A percentile compares a stretch with the other conserved stretches of the same genome.
Evolutionary conservation across 1,140 invertebrate species (phyloP).

Genomic region (Cotesia typhae): DNA sequence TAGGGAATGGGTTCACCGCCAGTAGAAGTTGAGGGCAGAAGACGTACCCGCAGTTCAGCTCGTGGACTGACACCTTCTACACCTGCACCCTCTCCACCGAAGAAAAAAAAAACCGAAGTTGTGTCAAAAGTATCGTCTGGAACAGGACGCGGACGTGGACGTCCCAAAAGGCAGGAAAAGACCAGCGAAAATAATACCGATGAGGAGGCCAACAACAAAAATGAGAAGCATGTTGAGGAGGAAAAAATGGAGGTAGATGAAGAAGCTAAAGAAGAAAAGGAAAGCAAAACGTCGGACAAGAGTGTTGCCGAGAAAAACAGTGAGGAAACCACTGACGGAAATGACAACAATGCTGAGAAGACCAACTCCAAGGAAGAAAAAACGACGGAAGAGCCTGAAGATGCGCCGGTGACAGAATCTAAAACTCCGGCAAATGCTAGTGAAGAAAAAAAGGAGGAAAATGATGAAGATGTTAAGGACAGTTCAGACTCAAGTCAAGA

Average conservation of each 20-base stretch:
- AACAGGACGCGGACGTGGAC: slow-evolving; percentile 58
- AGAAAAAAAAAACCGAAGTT: slow-evolving; percentile 63
- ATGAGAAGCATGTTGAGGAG: slow-evolving; percentile 56
- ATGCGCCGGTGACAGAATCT: slow-evolving; percentile 47
- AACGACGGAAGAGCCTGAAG: slow-evolving; percentile 53
- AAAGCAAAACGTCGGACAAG: slow-evolving; percentile 42
- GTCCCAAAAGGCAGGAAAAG: slow-evolving; percentile 61
- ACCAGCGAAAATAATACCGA: slow-evolving; percentile 58
- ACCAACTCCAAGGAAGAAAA: slow-evolving; percentile 57
- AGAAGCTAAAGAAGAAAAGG: slow-evolving; percentile 51
- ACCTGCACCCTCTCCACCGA: slow-evolving; percentile 61
- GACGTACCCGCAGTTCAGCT: slow-evolving; percentile 65
- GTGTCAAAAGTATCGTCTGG: slow-evolving; percentile 43
- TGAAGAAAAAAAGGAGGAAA: slow-evolving; percentile 53
- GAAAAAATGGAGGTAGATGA: slow-evolving; percentile 62
- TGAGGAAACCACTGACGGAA: slow-evolving; percentile 49
- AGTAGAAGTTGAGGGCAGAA: slow-evolving; percentile 62
- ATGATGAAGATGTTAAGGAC: slow-evolving; percentile 53
- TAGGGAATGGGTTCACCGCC: slow-evolving; percentile 58
- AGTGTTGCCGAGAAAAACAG: slow-evolving; percentile 43
- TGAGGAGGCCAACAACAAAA: slow-evolving; percentile 60
- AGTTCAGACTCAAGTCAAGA: slow-evolving; percentile 63
- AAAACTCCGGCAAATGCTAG: slow-evolving; percentile 43
- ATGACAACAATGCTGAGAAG: slow-evolving; percentile 34
- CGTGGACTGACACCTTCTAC: slow-evolving; percentile 55